Evolutionary conservation across 2,113 vertebrate species (phyloP).

Genomic region (Leucopsar rothschildi): DNA sequence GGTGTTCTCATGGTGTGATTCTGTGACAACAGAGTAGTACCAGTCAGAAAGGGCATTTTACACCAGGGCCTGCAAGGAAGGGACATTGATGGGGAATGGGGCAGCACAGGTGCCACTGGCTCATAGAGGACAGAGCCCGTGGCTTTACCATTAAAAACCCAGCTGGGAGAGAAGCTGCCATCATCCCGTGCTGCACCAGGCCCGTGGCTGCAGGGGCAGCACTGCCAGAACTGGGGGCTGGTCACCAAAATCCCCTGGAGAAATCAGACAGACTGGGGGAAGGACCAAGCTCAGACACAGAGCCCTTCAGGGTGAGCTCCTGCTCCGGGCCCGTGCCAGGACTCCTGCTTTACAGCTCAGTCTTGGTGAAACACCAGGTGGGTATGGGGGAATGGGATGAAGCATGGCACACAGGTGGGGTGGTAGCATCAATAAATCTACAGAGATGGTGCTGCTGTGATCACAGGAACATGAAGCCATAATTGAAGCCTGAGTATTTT

Average conservation of each 20-base stretch:
- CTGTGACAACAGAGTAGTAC: conserved; percentile 41
- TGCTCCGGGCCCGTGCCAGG: not conserved
- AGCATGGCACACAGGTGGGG: not conserved
- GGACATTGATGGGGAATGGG: not conserved
- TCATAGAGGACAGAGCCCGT: accelerated
- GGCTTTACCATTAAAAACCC: not conserved
- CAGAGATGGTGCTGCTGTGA: not conserved
- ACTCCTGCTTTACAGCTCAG: not conserved
- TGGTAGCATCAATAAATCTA: not conserved
- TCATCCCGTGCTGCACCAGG: accelerated
- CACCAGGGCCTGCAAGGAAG: conserved; percentile 20
- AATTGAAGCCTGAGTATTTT: not conserved
- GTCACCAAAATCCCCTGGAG: not conserved
- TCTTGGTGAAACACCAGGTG: not conserved
- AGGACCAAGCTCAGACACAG: accelerated
- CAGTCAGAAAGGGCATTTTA: conserved; percentile 40
- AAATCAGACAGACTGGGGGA: not conserved
- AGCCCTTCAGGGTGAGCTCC: not conserved
- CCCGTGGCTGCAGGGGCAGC: accelerated
- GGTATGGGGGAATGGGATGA: accelerated
- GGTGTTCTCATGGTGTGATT: not conserved
- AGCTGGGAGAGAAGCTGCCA: not conserved
- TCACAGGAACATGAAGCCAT: not conserved
- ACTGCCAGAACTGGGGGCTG: not conserved
- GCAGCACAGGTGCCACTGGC: not conserved